Conservation (phyloP, 2,888 invertebrate species). For the Laothoe populi region DNA sequence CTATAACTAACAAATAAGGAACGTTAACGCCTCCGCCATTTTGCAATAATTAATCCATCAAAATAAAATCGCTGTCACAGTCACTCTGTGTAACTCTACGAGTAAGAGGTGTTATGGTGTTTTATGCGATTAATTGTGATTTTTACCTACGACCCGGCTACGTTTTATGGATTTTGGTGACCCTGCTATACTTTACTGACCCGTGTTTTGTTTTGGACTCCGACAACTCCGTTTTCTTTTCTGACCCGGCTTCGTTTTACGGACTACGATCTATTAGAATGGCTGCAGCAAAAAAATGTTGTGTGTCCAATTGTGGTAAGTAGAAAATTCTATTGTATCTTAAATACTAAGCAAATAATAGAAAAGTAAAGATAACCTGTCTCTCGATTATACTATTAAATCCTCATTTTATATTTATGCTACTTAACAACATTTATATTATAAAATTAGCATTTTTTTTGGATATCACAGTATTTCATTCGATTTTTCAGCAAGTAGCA, state of each 20-base stretch:
- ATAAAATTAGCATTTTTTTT: no score
- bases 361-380: neutral
- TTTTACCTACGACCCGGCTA: slow-evolving; percentile 3
- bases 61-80: no score
- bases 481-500: neutral
- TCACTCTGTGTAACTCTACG: neutral
- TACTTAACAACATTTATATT: no score
- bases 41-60: no score
- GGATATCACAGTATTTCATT: no score
- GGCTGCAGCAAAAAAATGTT: slow-evolving; percentile 1
- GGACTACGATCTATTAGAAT: no score
- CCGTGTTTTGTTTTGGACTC: slow-evolving; percentile 7
- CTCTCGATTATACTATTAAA: neutral
- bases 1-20: no score
- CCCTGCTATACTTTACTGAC: neutral
- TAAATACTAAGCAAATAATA: neutral
- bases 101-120: no score
- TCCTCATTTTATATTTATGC: neutral
- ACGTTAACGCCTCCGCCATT: no score
- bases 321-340: neutral
- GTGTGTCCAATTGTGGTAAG: slow-evolving; percentile 5
- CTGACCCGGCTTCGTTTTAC: neutral
- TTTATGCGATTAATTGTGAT: neutral
- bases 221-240: neutral
- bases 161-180: slow-evolving; percentile 5